A percentile compares a stretch with the other conserved stretches of the same genome.
Conservation (phyloP, 2,113 vertebrate species). For the Turnix velox region DNA sequence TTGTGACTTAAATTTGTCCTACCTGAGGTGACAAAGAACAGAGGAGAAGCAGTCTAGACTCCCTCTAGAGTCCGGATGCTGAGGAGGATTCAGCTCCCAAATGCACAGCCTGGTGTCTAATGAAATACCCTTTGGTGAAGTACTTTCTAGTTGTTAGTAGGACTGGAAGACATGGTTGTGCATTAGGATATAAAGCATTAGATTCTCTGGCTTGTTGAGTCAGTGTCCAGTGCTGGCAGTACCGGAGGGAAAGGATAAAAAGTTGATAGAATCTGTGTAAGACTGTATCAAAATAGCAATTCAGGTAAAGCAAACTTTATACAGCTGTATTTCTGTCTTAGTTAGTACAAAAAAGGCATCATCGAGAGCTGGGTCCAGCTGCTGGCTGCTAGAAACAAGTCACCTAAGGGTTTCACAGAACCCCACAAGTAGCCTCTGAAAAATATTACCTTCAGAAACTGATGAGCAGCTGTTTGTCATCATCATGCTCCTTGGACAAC, state of each 20-base stretch:
- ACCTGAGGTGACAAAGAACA: background rate
- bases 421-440: background rate
- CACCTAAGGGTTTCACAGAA: background rate
- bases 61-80: background rate
- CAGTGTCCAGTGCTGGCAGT: background rate
- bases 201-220: background rate
- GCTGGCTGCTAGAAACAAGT: background rate
- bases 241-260: background rate
- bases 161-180: background rate
- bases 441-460: background rate
- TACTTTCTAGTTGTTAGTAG: background rate
- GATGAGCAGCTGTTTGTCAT: background rate
- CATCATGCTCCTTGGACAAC: background rate
- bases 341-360: background rate
- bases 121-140: background rate
- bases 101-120: background rate
- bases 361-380: background rate
- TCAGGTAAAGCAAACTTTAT: background rate
- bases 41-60: background rate
- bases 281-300: background rate
- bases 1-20: background rate
- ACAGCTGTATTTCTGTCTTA: background rate
- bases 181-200: background rate
- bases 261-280: background rate
- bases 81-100: background rate